Percentiles rank a stretch among this genome's conserved stretches.
Evolutionary conservation across 2,888 invertebrate species (phyloP).

Genomic region (Synergus japonicus): DNA sequence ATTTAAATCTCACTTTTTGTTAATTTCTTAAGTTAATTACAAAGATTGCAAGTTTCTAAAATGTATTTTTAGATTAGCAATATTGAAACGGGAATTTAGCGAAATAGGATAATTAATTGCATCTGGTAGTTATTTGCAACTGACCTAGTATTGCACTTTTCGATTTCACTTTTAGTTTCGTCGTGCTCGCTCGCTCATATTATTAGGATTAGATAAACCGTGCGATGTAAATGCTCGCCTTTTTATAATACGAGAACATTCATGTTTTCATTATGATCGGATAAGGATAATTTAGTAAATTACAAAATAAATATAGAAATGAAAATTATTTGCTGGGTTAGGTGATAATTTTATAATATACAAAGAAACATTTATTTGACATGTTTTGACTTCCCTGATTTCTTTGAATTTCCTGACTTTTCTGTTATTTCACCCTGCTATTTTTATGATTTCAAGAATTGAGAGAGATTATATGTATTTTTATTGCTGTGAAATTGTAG

Average conservation of each 20-base stretch:
- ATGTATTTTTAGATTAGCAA: neutral
- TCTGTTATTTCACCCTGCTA: no score
- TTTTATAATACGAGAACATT: neutral
- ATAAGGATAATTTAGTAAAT: neutral
- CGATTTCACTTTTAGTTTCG: neutral
- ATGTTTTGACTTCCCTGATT: no score
- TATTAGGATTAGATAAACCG: neutral
- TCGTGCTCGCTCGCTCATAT: neutral
- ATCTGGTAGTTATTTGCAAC: neutral
- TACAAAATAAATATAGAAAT: neutral
- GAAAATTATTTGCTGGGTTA: neutral
- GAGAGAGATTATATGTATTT: neutral
- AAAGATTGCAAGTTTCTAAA: neutral
- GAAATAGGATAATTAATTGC: neutral
- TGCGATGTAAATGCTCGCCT: neutral
- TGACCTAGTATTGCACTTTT: neutral
- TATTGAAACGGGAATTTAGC: neutral
- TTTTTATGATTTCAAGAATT: neutral
- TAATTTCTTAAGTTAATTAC: neutral
- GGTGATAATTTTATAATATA: neutral
- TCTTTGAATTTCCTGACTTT: no score
- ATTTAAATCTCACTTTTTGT: neutral
- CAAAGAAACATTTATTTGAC: no score
- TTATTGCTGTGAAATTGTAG: neutral
- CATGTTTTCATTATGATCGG: neutral